Evolutionary conservation across 1,140 invertebrate genomes (phyloP), one percentile per base, ranked within the genome.

Genomic region (Drosophila pandora): DNA sequence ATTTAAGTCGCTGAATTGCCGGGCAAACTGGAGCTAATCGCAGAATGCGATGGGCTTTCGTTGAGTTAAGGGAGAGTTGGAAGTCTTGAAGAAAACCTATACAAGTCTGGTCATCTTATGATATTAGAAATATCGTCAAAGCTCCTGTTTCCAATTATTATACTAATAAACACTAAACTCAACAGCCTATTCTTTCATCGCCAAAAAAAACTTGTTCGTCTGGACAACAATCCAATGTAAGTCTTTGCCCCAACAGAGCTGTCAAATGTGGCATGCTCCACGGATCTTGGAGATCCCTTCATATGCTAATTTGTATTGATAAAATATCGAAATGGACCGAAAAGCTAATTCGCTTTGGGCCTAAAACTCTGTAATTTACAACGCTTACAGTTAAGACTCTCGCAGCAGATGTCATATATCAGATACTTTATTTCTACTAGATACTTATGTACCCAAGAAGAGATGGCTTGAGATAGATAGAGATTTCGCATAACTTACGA

Each of bases 291-390:
- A 78, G 62, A 55, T 75, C 58, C 64, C 69, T 87, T 87, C 74
- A 87, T 87, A 87, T 87, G 82, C 83, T 71, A 87, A 87, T 85
- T 67, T 37, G 62, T 53, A 58, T 70, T 61, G 80, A 85, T 76
- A 73, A 67, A 63, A 63, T 73, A 79, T 72, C 67, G 45, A 39
- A 48, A 39, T 55, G 58, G 54, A 49, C 43, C 41, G 37, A 32
- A 30, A 50, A 45, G 64, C 60, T 39, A 63, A 65, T 48, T 72
- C 34, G 61, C 55, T 43, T 45, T 68, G 41, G 58, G 41, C 55
- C 79, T 83, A 55, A 79, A 60, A 59, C 25, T 21, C 22, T 17
- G 82, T 87, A 87, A 87, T 87, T 87, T 87, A 87, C 82, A 79
- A 80, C 65, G 65, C 82, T 48, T 87, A 87, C 82, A 87, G 82